phyloP scores from a whole-genome alignment of 2,113 vertebrate species.

The Nerophis lumbriciformis region DNA sequence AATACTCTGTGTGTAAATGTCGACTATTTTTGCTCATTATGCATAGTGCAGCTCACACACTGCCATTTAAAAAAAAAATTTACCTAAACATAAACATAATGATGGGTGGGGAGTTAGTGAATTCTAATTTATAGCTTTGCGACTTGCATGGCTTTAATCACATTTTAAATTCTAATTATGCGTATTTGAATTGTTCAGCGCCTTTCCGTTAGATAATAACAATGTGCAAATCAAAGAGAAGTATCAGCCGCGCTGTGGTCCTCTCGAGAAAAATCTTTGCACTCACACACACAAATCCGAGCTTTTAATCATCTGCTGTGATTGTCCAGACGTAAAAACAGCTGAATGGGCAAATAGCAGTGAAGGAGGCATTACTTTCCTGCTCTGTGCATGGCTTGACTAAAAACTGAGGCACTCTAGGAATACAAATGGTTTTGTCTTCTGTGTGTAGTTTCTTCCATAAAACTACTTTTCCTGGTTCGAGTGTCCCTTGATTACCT shows the following conservation, averaged over 20 bases:
- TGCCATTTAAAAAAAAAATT: no score
- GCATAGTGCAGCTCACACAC: background rate
- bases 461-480: slow-evolving; percentile 16
- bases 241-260: background rate
- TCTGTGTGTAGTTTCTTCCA: background rate
- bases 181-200: background rate
- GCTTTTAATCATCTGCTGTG: slow-evolving; percentile 32
- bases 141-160: background rate
- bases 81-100: background rate
- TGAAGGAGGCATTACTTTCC: slow-evolving; percentile 10
- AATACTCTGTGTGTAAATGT: background rate
- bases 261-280: background rate
- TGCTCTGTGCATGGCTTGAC: slow-evolving; percentile 12
- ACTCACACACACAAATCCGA: slow-evolving; percentile 15
- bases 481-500: slow-evolving; percentile 2
- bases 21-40: background rate
- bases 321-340: slow-evolving; percentile 35
- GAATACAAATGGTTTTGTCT: slow-evolving; percentile 36
- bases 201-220: background rate
- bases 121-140: background rate
- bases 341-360: slow-evolving; percentile 40
- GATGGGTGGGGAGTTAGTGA: background rate
- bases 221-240: slow-evolving; percentile 3
- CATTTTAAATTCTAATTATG: background rate
- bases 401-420: slow-evolving; percentile 9